Base-by-base conservation (phyloP, 30 jellyfish, hydroid and myxozoan genomes). In the Cassiopea xamachana region DNA sequence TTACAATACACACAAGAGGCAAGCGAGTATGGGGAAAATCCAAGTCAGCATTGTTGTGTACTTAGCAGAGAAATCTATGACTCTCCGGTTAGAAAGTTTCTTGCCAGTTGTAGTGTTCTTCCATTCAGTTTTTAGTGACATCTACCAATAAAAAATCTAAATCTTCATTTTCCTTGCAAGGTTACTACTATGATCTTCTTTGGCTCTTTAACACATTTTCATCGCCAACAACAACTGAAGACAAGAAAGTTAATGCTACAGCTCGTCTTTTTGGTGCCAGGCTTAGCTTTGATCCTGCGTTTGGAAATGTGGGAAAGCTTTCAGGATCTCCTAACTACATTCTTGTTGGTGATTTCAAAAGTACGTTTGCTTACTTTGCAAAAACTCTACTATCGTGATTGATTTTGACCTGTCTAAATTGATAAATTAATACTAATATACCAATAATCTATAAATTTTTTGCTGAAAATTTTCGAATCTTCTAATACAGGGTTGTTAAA, bases 201-300 rank as follows among this genome's bases (percentile, higher is more conserved):
- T 89, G 96, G 96, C 83, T 79, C 27, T 89, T 89, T 69, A 75
- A 81, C 60, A 17, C 86, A 17, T 69, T 89, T 2, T 73, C 89
- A 17, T 39, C 92, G 6, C 60, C 46, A 17, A 60, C 84, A n/a
- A 60, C 92, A 60, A 47, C 67, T 59, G 47, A 60, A 27, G 96
- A 89, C 80, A 75, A 80, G 77, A 89, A 75, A 51, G 5, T 43
- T 76, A 89, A 89, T 73, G 89, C 91, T 18, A 81, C 91, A 39
- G 89, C 89, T 43, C 14, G 55, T 1, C 89, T 89, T 14, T 46
- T 58, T 58, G 96, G 96, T 27, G 96, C 92, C 64, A 81, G 85
- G 14, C 84, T 89, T 60, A 85, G 64, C n/a, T 10, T 86, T 47
- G 96, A 89, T 70, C 19, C 70, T 43, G 77, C 46, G 46, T 69